phyloP scores from a whole-genome alignment of 2,797 vertebrate species.

The Hirundo rustica region DNA sequence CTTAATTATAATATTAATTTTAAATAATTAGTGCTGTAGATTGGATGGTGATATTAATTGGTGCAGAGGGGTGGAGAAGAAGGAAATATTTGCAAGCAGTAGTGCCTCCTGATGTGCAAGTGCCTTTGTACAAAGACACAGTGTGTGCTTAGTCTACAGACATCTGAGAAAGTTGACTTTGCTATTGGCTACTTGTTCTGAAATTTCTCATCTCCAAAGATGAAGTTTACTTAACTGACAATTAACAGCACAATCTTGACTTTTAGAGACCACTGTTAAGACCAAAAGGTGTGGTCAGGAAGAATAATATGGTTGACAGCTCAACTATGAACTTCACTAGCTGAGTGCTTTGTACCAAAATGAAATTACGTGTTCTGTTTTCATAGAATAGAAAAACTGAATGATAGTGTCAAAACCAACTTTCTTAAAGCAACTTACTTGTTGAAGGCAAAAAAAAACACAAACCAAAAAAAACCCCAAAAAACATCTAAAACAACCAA shows the following conservation, averaged over 20 bases:
- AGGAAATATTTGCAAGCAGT: not conserved
- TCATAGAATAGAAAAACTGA: not conserved
- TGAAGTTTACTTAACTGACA: not conserved
- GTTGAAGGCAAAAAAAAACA: not conserved
- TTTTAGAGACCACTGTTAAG: not conserved
- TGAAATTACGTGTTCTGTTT: not conserved
- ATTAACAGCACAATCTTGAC: not conserved
- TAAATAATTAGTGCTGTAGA: not conserved
- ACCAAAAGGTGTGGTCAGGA: not conserved
- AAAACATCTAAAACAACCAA: rapidly evolving
- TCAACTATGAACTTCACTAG: not conserved
- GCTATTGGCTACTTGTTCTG: not conserved
- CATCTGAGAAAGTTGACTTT: not conserved
- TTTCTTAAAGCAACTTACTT: not conserved
- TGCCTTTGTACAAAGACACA: not conserved
- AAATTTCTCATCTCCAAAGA: not conserved
- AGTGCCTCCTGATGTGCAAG: not conserved
- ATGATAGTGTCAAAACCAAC: not conserved
- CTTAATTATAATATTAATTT: not conserved
- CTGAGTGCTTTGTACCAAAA: not conserved
- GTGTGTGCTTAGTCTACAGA: not conserved
- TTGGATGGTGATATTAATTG: not conserved
- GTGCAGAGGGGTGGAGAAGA: not conserved
- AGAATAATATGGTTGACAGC: not conserved
- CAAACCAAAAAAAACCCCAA: not conserved